Base-by-base conservation (phyloP, 2,797 vertebrate genomes). In the Tadarida brasiliensis region DNA sequence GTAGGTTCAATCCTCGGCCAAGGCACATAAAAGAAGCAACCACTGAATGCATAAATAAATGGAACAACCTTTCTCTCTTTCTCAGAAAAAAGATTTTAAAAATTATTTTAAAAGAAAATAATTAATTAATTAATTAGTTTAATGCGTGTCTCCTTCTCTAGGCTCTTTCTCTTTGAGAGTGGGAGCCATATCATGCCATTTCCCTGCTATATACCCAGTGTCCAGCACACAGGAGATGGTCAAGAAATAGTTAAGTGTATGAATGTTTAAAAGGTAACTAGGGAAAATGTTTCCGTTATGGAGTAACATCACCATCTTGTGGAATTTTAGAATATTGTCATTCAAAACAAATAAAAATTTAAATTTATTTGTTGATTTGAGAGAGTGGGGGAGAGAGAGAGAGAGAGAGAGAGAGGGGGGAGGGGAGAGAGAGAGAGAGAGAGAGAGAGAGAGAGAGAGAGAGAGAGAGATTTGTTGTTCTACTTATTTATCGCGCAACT, bases 221-320 rank as follows among this genome's bases (percentile, higher is more conserved):
- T 10, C 44, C 67, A 47, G 65, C 28, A 68, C 57, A 76, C 20
- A 81, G 71, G 35, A 65, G 54, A 57, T 74, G 12, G 5, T 59
- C 51, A 70, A 30, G 54, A 56, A 86, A 10, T 77, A 49, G 30
- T 76, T 93, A 35, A 56, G 20, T 7, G 28, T 91, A 49, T 33
- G 6, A 80, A 56, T 4, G 5, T 30, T 16, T 49, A 12, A 33
- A 51, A 67, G 7, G 12, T 14, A 22, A 68, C 6, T 2, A 20
- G 30, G 15, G 22, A 83, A 89, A 70, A 56, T 47, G 68, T 74
- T 85, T 94, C 24, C 77, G 90, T 87, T 70, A 33, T 61, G 80
- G 93, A 91, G 91, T 73, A 93, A 73, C 73, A 26, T 76, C 87
- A 47, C 96, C 96, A 93, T 91, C 95, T 94, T 80, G 97, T 93